These are phyloP conservation scores for Macaria liturata DNA, from an alignment of 2,888 invertebrate genomes.

Conservation along the genomic window DNA sequence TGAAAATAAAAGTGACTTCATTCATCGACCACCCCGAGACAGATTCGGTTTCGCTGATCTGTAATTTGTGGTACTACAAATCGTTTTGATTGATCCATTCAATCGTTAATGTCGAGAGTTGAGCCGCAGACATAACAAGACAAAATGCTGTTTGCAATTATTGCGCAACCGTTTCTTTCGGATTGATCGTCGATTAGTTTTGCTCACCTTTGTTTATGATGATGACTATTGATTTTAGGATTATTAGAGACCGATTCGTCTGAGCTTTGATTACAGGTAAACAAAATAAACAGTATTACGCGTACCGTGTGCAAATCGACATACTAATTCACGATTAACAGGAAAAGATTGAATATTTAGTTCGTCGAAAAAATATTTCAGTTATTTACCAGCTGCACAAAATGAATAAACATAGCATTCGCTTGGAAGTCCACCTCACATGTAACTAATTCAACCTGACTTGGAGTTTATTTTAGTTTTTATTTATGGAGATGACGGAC, in stretches of 20 bases:
- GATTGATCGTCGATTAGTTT: slow-evolving; percentile 16
- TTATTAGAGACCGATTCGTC: slow-evolving; percentile 8
- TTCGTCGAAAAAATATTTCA: slow-evolving; percentile 27
- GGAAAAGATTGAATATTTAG: slow-evolving; percentile 27
- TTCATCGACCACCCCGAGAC: slow-evolving; percentile 25
- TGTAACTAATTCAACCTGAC: not conserved
- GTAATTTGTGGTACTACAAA: slow-evolving; percentile 17
- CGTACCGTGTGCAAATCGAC: slow-evolving; percentile 33
- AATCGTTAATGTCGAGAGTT: slow-evolving; percentile 12
- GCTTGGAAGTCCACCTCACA: slow-evolving; percentile 18
- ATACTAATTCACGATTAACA: slow-evolving; percentile 25
- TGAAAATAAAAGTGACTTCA: slow-evolving; percentile 31
- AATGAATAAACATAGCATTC: slow-evolving; percentile 22
- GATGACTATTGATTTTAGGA: not conserved
- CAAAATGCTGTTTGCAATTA: slow-evolving; percentile 12
- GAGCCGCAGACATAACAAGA: slow-evolving; percentile 21
- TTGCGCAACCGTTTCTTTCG: slow-evolving; percentile 24
- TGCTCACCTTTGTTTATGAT: slow-evolving; percentile 20
- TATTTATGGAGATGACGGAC: too few species aligned
- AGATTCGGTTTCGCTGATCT: slow-evolving; percentile 21
- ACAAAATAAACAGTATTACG: slow-evolving; percentile 22
- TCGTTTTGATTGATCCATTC: slow-evolving; percentile 14
- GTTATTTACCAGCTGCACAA: slow-evolving; percentile 21
- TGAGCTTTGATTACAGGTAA: slow-evolving; percentile 13
- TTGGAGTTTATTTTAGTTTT: too few species aligned